Conservation (phyloP, 2,113 vertebrate species). For the Butastur rufipennis region DNA sequence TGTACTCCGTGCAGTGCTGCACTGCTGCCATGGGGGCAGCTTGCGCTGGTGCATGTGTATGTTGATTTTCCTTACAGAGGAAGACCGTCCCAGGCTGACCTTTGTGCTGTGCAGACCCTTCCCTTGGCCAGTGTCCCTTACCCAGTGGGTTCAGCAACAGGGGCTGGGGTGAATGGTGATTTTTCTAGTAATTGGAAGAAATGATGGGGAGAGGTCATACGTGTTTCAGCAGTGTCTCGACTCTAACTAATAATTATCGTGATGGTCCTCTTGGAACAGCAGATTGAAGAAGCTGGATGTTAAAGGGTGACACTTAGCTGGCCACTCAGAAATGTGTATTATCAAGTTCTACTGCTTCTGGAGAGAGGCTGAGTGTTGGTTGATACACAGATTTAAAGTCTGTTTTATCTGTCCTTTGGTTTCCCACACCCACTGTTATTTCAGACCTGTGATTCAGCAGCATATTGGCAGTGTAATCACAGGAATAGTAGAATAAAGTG, state of each 20-base stretch:
- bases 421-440: conserved; percentile 20
- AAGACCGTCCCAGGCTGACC: not conserved
- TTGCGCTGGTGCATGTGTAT: rapidly evolving
- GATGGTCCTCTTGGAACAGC: not conserved
- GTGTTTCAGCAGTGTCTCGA: not conserved
- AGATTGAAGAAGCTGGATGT: not conserved
- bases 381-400: not conserved
- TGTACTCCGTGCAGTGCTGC: rapidly evolving
- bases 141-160: rapidly evolving
- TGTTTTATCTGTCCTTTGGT: not conserved
- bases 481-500: not conserved
- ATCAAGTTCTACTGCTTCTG: not conserved
- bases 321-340: not conserved
- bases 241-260: not conserved
- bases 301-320: not conserved
- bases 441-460: conserved; percentile 16
- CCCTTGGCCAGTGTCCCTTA: rapidly evolving
- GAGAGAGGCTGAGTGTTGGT: not conserved
- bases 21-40: not conserved
- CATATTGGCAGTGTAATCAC: not conserved
- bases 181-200: not conserved
- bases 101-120: not conserved
- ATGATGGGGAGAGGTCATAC: not conserved
- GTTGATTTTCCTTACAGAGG: rapidly evolving
- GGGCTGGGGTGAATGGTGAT: not conserved